Evolutionary conservation across 2,797 vertebrate species (phyloP), one percentile per base, ranked within the genome.

Genomic region (Centropyge bicolor): DNA sequence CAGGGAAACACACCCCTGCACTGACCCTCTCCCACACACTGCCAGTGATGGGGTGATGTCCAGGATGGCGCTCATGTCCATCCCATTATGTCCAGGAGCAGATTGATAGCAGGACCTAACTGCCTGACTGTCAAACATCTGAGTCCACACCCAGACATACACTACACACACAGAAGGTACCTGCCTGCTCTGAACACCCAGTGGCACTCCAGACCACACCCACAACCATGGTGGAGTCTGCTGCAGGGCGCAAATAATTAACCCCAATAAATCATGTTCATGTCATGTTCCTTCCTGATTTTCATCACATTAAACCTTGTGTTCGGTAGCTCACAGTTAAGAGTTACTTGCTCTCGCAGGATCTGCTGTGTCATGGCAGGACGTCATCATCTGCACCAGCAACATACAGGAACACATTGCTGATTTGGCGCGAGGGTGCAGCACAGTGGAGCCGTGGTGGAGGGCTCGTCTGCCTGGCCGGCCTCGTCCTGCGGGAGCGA

Each of bases 311-410:
- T 56, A 38, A 70, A 67, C 20, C 52, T n/a, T 56, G n/a, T 41
- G 20, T 41, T 78, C 16, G 46, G 48, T 22, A 22, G 5, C 64
- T 74, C 22, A 7, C n/a, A 54, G 63, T 1, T n/a, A 35, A 61
- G 55, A 63, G n/a, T 40, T 38, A 19, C 55, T 67, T 70, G 59
- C 36, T 61, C 56, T 52, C 66, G 70, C 68, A 62, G 64, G 63
- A 67, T 54, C 4, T 80, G 85, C 88, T 88, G 91, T 82, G 86
- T 91, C 87, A 91, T 61, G 11, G 48, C 41, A 76, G 55, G 64
- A 72, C 73, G 70, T 81, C 52, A 54, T 83, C 52, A 54, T 83
- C 81, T 80, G 65, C 66, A 38, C 69, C 16, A 22, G 6, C 61
- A 69, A 54, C 31, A 72, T 61, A 60, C 86, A 86, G 79, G 48